Evolutionary conservation across 2,113 vertebrate genomes (phyloP).

Genomic region (Sinosuthora webbiana): DNA sequence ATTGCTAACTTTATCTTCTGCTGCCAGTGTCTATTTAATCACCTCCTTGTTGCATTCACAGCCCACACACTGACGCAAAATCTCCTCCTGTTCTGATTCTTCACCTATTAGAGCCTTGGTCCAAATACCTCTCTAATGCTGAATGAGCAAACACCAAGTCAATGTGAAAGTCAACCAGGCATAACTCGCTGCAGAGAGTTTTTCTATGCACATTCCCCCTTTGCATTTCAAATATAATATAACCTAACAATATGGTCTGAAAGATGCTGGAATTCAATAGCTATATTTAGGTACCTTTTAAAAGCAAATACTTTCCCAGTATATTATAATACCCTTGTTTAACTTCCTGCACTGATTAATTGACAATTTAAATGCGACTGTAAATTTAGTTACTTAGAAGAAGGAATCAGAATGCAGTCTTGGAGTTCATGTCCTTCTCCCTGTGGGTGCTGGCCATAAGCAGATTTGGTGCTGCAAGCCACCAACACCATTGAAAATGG

Average conservation of each 20-base stretch:
- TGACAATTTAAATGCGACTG: background rate
- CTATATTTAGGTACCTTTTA: background rate
- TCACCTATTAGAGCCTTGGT: background rate
- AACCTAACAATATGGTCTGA: background rate
- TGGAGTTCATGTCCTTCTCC: background rate
- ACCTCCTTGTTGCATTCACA: constrained; percentile 38
- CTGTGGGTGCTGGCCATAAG: background rate
- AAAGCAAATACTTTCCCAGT: background rate
- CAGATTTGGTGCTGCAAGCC: background rate
- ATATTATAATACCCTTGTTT: background rate
- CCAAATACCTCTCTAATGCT: constrained; percentile 20
- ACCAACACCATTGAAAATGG: background rate
- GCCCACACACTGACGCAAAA: constrained; percentile 55
- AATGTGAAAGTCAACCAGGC: constrained; percentile 32
- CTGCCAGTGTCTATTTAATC: constrained; percentile 55
- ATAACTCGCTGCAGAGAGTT: constrained; percentile 3
- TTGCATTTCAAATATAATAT: background rate
- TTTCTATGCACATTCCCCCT: background rate
- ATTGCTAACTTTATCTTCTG: constrained; percentile 61
- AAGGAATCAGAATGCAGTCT: background rate
- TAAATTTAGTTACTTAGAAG: background rate
- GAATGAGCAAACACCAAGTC: constrained; percentile 40
- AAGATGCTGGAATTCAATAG: background rate
- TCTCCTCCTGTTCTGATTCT: constrained; percentile 44
- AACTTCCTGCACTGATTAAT: background rate